Percentiles rank a stretch among this genome's conserved stretches.
These are phyloP conservation scores for Drosophila gunungcola DNA, from an alignment of 1,140 invertebrate species.

Conservation along the genomic window DNA sequence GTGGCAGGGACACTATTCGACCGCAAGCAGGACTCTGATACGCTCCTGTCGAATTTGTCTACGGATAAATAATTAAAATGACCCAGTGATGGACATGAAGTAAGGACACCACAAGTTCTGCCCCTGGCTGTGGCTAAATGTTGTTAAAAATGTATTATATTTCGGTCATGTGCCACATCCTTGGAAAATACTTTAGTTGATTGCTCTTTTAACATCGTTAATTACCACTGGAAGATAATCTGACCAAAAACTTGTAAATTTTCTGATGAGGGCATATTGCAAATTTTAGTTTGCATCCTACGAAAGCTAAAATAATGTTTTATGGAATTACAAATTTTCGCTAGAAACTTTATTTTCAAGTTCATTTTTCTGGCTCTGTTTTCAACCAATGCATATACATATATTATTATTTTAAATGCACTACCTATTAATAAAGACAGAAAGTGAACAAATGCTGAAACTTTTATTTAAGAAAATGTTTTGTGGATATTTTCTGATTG, in stretches of 20 bases:
- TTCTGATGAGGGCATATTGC: too few species aligned
- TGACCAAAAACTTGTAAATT: background rate
- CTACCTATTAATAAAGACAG: too few species aligned
- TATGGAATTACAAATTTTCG: too few species aligned
- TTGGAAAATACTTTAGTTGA: slow-evolving; percentile 16
- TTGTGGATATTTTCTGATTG: too few species aligned
- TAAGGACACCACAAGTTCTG: slow-evolving; percentile 3
- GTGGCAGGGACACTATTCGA: slow-evolving; percentile 1
- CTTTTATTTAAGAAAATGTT: too few species aligned
- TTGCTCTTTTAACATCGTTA: slow-evolving; percentile 21
- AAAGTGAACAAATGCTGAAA: too few species aligned
- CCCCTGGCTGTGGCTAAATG: slow-evolving; percentile 12
- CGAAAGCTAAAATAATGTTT: too few species aligned
- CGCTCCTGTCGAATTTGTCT: slow-evolving; percentile 31
- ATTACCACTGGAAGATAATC: background rate
- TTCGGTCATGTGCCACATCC: slow-evolving; percentile 15
- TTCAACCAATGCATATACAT: too few species aligned
- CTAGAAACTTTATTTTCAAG: too few species aligned
- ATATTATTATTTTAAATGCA: too few species aligned
- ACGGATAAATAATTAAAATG: slow-evolving; percentile 49
- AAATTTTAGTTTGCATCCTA: too few species aligned
- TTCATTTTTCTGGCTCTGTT: too few species aligned
- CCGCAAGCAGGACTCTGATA: slow-evolving; percentile 12
- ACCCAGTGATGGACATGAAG: slow-evolving; percentile 10
- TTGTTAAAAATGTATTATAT: slow-evolving; percentile 40